These are phyloP conservation scores for Ostrea edulis DNA, from an alignment of 1,140 invertebrate species.

Conservation along the genomic window DNA sequence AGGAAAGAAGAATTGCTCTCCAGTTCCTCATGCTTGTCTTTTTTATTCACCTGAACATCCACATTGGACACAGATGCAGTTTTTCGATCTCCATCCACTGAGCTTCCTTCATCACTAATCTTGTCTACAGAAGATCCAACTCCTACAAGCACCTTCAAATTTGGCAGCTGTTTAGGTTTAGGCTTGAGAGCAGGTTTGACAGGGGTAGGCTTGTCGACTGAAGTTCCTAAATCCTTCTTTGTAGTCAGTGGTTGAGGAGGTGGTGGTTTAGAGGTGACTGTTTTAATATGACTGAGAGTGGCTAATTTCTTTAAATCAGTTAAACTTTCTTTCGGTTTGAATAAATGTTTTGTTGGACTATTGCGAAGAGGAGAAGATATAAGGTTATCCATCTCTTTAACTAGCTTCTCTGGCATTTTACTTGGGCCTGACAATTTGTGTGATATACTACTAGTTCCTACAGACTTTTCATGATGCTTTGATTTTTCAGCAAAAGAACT, in stretches of 20 bases:
- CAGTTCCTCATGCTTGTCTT: constrained; percentile 49
- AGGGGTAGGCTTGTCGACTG: constrained; percentile 42
- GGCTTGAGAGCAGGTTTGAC: constrained; percentile 23
- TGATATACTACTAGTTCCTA: constrained; percentile 4
- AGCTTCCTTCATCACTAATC: constrained; percentile 1
- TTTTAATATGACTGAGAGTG: constrained; percentile 59
- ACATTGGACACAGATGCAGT: neutral
- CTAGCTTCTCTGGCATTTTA: constrained; percentile 74
- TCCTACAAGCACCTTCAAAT: constrained; percentile 27
- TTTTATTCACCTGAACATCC: constrained; percentile 31
- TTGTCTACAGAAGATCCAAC: constrained; percentile 25
- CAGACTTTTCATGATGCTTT: constrained; percentile 40
- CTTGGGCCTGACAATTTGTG: constrained; percentile 66
- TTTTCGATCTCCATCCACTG: neutral
- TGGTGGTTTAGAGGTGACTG: constrained; percentile 61
- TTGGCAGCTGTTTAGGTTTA: constrained; percentile 26
- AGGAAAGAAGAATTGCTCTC: constrained; percentile 35
- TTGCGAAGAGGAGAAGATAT: constrained; percentile 69
- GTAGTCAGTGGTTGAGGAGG: constrained; percentile 52
- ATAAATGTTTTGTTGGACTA: constrained; percentile 69
- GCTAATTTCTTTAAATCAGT: constrained; percentile 68
- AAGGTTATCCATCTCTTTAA: constrained; percentile 73
- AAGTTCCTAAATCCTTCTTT: constrained; percentile 55
- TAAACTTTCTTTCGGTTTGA: constrained; percentile 69
- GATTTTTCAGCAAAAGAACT: constrained; percentile 36